A percentile compares a stretch with the other conserved stretches of the same genome.
These are phyloP conservation scores for Donacobius atricapilla DNA, from an alignment of 2,113 vertebrate genomes.

Conservation along the genomic window DNA sequence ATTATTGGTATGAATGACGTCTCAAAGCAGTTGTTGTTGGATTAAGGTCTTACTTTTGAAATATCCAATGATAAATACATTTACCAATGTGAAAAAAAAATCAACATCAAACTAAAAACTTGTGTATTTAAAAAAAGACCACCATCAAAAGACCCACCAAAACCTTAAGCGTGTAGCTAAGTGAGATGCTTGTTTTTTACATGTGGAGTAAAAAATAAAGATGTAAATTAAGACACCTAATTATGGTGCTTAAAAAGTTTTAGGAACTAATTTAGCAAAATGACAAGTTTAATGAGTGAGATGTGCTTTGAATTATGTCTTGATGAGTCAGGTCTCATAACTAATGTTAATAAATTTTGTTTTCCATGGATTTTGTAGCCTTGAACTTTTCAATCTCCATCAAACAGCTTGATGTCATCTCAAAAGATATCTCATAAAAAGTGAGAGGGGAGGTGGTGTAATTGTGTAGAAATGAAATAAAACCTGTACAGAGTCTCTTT, in stretches of 20 bases:
- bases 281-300: background rate
- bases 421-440: background rate
- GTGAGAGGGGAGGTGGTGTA: background rate
- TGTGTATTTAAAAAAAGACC: background rate
- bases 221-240: background rate
- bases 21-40: background rate
- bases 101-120: background rate
- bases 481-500: constrained; percentile 23
- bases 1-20: background rate
- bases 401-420: background rate
- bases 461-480: constrained; percentile 11
- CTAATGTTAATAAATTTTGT: background rate
- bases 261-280: background rate
- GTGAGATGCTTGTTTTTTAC: background rate
- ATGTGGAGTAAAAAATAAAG: background rate
- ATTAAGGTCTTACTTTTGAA: background rate
- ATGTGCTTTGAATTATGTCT: background rate
- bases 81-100: background rate
- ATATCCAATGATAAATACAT: background rate
- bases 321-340: background rate
- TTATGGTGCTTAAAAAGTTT: background rate
- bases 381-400: background rate
- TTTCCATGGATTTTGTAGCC: background rate
- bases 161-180: background rate
- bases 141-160: background rate